A percentile compares a stretch with the other conserved stretches of the same genome.
These are phyloP conservation scores for Tricholaema leucomelas DNA, from an alignment of 2,113 vertebrate species.

Conservation along the genomic window DNA sequence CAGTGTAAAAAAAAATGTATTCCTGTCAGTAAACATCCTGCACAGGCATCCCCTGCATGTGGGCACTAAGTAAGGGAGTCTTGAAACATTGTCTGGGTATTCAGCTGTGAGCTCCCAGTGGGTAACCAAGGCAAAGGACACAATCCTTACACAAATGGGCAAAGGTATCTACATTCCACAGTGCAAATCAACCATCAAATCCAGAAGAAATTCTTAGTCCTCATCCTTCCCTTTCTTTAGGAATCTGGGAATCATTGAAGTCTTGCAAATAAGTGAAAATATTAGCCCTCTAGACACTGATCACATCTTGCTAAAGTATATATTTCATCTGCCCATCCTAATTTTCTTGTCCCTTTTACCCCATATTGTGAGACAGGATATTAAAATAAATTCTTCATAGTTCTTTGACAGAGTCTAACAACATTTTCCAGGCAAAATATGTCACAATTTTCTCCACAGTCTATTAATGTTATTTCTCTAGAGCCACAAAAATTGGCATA, in stretches of 20 bases:
- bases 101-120: neutral
- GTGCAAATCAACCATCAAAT: constrained; percentile 45
- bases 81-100: neutral
- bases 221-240: constrained; percentile 11
- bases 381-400: constrained; percentile 20
- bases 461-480: constrained; percentile 8
- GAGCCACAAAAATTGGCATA: neutral
- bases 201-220: constrained; percentile 8
- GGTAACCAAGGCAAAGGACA: constrained; percentile 32
- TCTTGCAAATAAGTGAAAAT: constrained; percentile 12
- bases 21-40: constrained; percentile 4
- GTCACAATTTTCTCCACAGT: constrained; percentile 3
- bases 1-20: neutral
- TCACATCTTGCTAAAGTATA: neutral
- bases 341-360: constrained; percentile 16
- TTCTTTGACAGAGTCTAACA: constrained; percentile 1
- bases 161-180: constrained; percentile 57
- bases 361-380: constrained; percentile 34
- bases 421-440: constrained; percentile 20
- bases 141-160: neutral
- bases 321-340: neutral
- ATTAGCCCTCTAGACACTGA: constrained; percentile 4
- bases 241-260: constrained; percentile 28
- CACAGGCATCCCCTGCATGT: neutral
- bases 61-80: neutral